Conservation (phyloP, 1,140 invertebrate genomes). For the Ceratosolen fusciceps region DNA sequence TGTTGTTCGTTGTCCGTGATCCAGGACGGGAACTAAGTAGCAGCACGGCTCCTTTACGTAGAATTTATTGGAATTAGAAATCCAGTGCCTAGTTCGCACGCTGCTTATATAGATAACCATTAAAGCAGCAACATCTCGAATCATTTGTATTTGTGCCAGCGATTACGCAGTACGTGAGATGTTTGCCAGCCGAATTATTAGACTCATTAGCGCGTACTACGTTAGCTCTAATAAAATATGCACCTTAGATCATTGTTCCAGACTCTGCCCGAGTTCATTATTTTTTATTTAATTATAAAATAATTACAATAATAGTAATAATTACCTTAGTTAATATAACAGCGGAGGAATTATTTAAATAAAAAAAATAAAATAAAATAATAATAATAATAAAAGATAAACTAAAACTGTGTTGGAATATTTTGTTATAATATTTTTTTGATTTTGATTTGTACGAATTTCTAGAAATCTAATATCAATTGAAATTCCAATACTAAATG, state of each 20-base stretch:
- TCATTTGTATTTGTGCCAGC: constrained; percentile 61
- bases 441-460: no score
- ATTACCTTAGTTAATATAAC: no score
- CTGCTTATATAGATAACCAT: constrained; percentile 61
- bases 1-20: background rate
- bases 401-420: no score
- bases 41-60: constrained; percentile 51
- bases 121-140: constrained; percentile 56
- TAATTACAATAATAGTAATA: no score
- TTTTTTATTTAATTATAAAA: no score
- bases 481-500: no score
- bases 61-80: constrained; percentile 67
- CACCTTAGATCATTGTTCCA: constrained; percentile 17
- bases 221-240: constrained; percentile 45
- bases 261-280: no score
- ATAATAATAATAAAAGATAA: no score
- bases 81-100: constrained; percentile 55
- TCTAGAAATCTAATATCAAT: no score
- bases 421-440: no score
- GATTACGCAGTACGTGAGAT: constrained; percentile 64
- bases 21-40: constrained; percentile 48
- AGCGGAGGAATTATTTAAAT: no score
- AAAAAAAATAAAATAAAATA: no score
- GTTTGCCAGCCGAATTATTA: constrained; percentile 61
- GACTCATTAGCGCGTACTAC: constrained; percentile 59